Evolutionary conservation across 1,140 invertebrate genomes (phyloP), one percentile per base, ranked within the genome.

Genomic region (fruit fly (Drosophila melanogaster)): DNA sequence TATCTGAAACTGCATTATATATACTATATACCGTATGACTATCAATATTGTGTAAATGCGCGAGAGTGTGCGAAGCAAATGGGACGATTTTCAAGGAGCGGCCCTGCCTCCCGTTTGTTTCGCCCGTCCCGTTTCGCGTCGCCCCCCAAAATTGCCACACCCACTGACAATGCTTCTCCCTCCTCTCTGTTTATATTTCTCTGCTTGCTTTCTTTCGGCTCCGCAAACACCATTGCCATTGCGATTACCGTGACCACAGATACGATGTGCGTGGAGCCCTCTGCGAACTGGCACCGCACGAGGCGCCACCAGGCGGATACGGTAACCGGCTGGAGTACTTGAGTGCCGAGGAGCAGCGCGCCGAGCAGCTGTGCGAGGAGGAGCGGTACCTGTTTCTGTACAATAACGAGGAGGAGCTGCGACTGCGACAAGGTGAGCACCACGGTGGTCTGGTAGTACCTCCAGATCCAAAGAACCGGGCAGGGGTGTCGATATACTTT

Each of bases 191-290:
- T 71, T 81, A 87, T 76, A 86, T 86, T 78, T 87, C 70, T 86
- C 70, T 86, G 70, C 72, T 78, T 84, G 81, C 79, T 84, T 50
- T 84, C 80, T 84, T 84, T 55, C 80, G 67, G 57, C 75, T 57
- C 47, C 26, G 15, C 30, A 8, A 33, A 30, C 4, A 49, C 47
- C 46, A 19, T 30, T 10, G 3, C 30, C 30, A 10, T 30, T 8
- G 8, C 8, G n/a, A 15, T 10, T 30, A 26, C 46, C 15, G 14
- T 5, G 47, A 51, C 19, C 26, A 46, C 93, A 99, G 98, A 93
- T 99, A 99, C 94, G 98, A 99, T 94, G 97, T 97, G 61, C 94
- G 98, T 65, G 97, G 97, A 51, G 96, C 97, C 49, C 94, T 98
- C 64, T 96, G 95, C 77, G 97, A 98, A 92, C 93, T 98, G 75